Percentiles rank a stretch among this genome's conserved stretches.
phyloP scores from a whole-genome alignment of 2,113 vertebrate species.

The Megaleporinus macrocephalus region DNA sequence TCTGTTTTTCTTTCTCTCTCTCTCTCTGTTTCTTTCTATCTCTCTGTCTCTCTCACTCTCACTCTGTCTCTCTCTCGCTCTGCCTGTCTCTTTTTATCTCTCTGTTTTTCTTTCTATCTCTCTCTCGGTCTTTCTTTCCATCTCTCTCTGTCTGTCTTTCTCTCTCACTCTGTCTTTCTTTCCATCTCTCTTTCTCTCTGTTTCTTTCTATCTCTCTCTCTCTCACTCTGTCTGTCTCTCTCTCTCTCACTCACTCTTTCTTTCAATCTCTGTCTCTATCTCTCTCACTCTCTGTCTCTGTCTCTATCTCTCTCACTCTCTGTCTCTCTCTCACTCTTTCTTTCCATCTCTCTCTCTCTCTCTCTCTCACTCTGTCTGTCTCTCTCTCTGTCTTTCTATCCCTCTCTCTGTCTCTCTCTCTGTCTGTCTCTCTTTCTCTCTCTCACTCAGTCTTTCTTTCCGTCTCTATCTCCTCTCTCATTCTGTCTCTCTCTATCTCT shows the following conservation, averaged over 20 bases:
- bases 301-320: slow-evolving; percentile 43
- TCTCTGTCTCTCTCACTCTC: slow-evolving; percentile 38
- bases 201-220: slow-evolving; percentile 50
- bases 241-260: too few species aligned
- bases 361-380: slow-evolving; percentile 11
- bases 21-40: slow-evolving; percentile 11
- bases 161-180: slow-evolving; percentile 14
- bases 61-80: slow-evolving; percentile 13
- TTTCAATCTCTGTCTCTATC: too few species aligned
- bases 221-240: slow-evolving; percentile 15
- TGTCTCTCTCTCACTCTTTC: slow-evolving; percentile 32
- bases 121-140: slow-evolving; percentile 40
- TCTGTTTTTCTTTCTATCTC: slow-evolving; percentile 57
- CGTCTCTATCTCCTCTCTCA: too few species aligned
- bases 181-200: slow-evolving; percentile 16
- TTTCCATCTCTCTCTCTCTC: slow-evolving; percentile 40
- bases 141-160: slow-evolving; percentile 26
- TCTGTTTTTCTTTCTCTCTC: slow-evolving; percentile 40
- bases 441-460: too few species aligned
- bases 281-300: slow-evolving; percentile 52
- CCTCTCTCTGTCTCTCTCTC: slow-evolving; percentile 16
- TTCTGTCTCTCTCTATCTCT: slow-evolving; percentile 51
- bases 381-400: slow-evolving; percentile 39
- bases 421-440: slow-evolving; percentile 30
- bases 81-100: slow-evolving; percentile 23